Base-by-base conservation (phyloP, 2,113 vertebrate genomes). In the Propithecus coquereli region DNA sequence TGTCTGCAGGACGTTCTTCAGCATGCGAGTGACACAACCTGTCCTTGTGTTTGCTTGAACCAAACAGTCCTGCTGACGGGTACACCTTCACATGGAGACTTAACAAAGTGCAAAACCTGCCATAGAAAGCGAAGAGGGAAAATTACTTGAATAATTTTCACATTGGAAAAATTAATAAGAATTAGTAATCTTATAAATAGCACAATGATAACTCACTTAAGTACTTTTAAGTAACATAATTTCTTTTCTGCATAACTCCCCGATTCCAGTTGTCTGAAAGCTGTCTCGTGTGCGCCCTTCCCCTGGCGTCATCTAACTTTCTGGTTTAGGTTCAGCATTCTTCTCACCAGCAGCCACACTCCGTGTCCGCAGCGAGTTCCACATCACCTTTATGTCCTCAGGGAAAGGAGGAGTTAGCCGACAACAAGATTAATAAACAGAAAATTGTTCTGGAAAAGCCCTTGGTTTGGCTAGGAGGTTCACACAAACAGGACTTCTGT, bases 401-500 rank as follows among this genome's bases (percentile, higher is more conserved):
- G 30, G 3, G 68, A 97, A 97, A 97, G 20, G 85, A 89, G 0
- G 6, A 57, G 37, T 7, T 95, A 30, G 32, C 43, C 50, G 87
- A 86, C 27, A 47, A 43, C 11, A 94, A 91, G 50, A 87, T 70
- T 37, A 50, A 95, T 63, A 43, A 93, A 90, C 1, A 63, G 30
- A 57, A 87, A 22, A 95, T 92, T 25, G 25, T 81, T 77, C 57
- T 65, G 0, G 61, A 96, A 94, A 87, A 94, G 16, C 52, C 79
- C 90, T 50, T 81, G n/a, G 1, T 85, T 93, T 97, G 94, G 30
- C 82, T 83, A 32, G 90, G 94, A 52, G 57, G 37, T 87, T 91
- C 85, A 95, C 81, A 80, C 84, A 94, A 94, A 84, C 63, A 93
- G 79, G 57, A 80, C n/a, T 95, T 95, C 81, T 37, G 27, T 73